Base-by-base conservation (phyloP, 2,888 invertebrate species). In the Ophonus ardosiacus region DNA sequence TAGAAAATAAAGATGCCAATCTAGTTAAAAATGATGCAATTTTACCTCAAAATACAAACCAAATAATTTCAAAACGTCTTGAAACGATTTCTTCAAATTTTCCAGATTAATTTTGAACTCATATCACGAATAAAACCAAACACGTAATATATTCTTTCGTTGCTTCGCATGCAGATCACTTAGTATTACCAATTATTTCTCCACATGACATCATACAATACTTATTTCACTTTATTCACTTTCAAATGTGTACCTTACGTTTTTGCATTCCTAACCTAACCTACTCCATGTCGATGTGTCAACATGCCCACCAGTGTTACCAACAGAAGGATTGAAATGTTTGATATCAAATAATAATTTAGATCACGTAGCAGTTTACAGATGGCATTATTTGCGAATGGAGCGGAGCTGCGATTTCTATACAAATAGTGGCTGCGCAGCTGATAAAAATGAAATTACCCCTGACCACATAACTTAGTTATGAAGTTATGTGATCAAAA, bases 181-280 rank as follows among this genome's bases (percentile, higher is more conserved):
- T 71, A 40, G 71, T 71, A 71, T 74, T 74, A 74, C 51, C 74
- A 74, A 74, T 74, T 74, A 74, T 43, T 56, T 74, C 43, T 74
- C 51, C 21, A 74, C 18, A 74, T 74, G 74, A 74, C 74, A 74
- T 74, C 74, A 74, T 18, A 74, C 21, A 68, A 24, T 24, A 68
- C 38, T 24, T 68, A 68, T 68, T 68, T 68, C 21, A 63, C 63
- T 68, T 68, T 15, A 38, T 31, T 68, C 68, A 68, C 68, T 68
- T 68, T 68, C 68, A 68, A 68, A 15, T 31, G 31, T 31, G 59
- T 38, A 63, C 24, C 21, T 38, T 7, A 43, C 40, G 18, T 40
- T 43, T 18, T 74, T 74, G 18, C 40, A 74, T 74, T 71, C 71
- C 43, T 71, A 71, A 74, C 43, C 71, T 74, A 74, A 74, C 71